phyloP scores from a whole-genome alignment of 1,140 invertebrate species.

The Drosophila kanapiae region DNA sequence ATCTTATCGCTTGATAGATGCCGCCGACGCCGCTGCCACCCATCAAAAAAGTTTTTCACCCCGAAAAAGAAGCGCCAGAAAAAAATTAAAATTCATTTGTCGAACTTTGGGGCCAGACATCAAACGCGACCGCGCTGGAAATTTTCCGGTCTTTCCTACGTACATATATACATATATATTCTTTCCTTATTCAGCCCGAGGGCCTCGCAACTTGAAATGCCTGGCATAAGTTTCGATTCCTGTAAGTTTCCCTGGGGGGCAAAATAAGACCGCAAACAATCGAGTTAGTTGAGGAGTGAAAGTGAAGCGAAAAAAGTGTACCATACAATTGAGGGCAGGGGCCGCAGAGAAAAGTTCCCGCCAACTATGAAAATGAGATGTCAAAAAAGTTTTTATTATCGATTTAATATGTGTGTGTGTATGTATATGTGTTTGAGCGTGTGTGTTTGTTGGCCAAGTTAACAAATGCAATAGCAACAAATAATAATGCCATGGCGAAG shows the following conservation, averaged over 20 bases:
- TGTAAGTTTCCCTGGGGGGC: conserved; percentile 33
- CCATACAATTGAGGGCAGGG: conserved; percentile 62
- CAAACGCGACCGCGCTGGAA: conserved; percentile 51
- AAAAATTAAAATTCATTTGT: conserved; percentile 71
- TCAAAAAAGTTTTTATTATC: conserved; percentile 84
- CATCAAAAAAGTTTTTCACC: conserved; percentile 46
- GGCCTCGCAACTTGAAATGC: conserved; percentile 40
- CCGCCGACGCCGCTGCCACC: conserved; percentile 28
- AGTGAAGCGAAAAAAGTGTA: conserved; percentile 51
- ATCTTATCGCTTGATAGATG: conserved; percentile 60
- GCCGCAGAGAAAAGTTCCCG: conserved; percentile 58
- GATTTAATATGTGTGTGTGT: conserved; percentile 68
- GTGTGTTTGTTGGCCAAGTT: conserved; percentile 22
- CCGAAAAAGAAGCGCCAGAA: conserved; percentile 50
- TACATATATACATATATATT: conserved; percentile 1
- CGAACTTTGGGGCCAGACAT: conserved; percentile 55
- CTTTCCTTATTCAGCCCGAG: conserved; percentile 34
- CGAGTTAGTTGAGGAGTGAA: conserved; percentile 57
- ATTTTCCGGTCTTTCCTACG: conserved; percentile 24
- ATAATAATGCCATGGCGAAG: conserved; percentile 53
- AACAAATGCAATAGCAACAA: conserved; percentile 68
- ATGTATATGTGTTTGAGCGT: not conserved
- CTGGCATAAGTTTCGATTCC: conserved; percentile 67
- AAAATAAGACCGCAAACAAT: conserved; percentile 60
- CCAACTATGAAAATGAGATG: conserved; percentile 83